phyloP scores from a whole-genome alignment of 2,113 vertebrate species.

The Hippocampus barbouri region DNA sequence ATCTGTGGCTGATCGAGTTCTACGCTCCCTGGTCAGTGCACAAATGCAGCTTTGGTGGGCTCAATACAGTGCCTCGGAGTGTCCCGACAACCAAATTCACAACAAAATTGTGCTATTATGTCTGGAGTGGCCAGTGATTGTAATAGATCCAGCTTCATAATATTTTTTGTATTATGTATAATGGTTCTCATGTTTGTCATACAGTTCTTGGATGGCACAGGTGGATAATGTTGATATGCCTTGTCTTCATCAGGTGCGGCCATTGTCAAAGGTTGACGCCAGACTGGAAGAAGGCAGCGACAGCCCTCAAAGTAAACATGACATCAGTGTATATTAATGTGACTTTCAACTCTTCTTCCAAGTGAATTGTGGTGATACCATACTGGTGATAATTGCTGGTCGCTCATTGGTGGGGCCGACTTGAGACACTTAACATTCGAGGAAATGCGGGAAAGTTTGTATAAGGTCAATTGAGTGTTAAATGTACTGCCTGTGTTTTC shows the following conservation, averaged over 20 bases:
- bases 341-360: not conserved
- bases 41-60: not conserved
- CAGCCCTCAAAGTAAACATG: conserved; percentile 87
- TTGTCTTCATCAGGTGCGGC: conserved; percentile 80
- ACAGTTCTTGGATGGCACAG: no score
- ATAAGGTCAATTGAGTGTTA: not conserved
- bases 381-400: no score
- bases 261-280: conserved; percentile 86
- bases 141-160: no score
- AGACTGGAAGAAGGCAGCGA: conserved; percentile 95
- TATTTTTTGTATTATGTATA: no score
- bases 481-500: conserved; percentile 4
- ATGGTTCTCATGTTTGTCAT: no score
- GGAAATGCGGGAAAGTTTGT: no score
- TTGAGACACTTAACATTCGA: no score
- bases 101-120: not conserved
- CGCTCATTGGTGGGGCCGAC: no score
- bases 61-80: not conserved
- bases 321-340: not conserved
- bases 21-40: conserved; percentile 93
- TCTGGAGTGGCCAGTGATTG: not conserved
- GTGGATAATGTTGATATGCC: not conserved
- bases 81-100: not conserved
- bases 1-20: conserved; percentile 93
- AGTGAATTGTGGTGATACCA: no score